Percentiles rank a stretch among this genome's conserved stretches.
phyloP scores from a whole-genome alignment of 2,797 vertebrate genomes.

The Xerus rutilus region DNA sequence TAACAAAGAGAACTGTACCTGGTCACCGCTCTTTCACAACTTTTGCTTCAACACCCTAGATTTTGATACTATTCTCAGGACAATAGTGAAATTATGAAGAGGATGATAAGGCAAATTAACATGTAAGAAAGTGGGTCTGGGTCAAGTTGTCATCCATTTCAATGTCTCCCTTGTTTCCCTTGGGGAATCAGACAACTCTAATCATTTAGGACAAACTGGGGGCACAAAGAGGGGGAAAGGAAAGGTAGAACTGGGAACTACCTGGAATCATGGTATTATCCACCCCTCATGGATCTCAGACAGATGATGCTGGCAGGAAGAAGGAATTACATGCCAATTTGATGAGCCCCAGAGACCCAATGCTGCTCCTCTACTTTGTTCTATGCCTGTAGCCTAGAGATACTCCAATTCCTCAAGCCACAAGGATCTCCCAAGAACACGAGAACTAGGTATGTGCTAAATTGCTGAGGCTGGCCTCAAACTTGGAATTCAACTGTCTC shows the following conservation, averaged over 20 bases:
- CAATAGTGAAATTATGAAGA: neutral
- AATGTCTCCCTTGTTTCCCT: neutral
- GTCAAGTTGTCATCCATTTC: neutral
- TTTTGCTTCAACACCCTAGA: neutral
- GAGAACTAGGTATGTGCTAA: neutral
- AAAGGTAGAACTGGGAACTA: neutral
- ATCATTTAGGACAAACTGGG: neutral
- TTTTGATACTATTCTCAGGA: neutral
- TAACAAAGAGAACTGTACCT: neutral
- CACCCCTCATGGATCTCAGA: neutral
- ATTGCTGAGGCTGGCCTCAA: too few species aligned
- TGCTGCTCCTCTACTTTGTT: neutral
- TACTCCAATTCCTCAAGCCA: neutral
- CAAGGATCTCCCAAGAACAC: neutral
- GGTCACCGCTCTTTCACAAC: neutral
- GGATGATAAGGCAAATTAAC: neutral
- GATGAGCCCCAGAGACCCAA: neutral
- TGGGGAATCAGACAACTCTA: neutral
- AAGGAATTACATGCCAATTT: neutral
- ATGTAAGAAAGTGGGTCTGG: neutral
- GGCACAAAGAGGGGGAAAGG: neutral
- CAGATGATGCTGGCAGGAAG: neutral
- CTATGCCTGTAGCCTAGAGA: neutral
- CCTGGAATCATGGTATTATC: neutral
- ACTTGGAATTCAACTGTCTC: too few species aligned